Base-by-base conservation (phyloP, 2,888 invertebrate genomes). In the Mongoloraphidia duomilia region DNA sequence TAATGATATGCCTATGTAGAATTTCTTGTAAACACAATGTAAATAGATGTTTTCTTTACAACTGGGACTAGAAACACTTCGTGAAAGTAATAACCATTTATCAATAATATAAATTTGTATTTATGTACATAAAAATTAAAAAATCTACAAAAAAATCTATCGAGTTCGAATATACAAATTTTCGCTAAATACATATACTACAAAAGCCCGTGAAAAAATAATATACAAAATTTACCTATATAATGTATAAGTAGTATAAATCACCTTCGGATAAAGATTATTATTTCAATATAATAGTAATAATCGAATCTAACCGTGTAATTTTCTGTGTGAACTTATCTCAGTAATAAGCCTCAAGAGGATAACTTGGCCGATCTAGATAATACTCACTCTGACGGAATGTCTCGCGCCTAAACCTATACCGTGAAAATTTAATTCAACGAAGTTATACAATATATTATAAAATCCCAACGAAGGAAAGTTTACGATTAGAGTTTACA, bases 121-220 rank as follows among this genome's bases (percentile, higher is more conserved):
- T 47, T 47, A 50, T 50, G 47, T 50, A 47, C 47, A 50, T 41
- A 49, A 49, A 42, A 44, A 49, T 26, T 26, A 46, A 49, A 46
- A 49, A 46, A 45, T 46, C 39, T 36, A 36, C 45, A 42, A 35
- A 49, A 46, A 44, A 46, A 42, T 49, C 46, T 49, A 39, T 49
- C 41, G 44, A 45, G 46, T 49, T 49, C 46, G 45, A 46, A 46
- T 49, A 46, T 49, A 46, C 35, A 44, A 49, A 49, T 49, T 49
- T 46, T 37, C 44, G 46, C 46, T 45, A 46, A 26, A 45, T 41
- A 49, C 34, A 46, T 37, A 46, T 42, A 42, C 45, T 49, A 49
- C 41, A 42, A 49, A 48, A 48, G 48, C 48, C 48, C 48, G 48
- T 48, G 48, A 48, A 48, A 48, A 48, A 48, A 48, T 48, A 48